Percentiles rank a stretch among this genome's conserved stretches.
phyloP scores from a whole-genome alignment of 2,797 vertebrate genomes.

The Ciconia nigra region DNA sequence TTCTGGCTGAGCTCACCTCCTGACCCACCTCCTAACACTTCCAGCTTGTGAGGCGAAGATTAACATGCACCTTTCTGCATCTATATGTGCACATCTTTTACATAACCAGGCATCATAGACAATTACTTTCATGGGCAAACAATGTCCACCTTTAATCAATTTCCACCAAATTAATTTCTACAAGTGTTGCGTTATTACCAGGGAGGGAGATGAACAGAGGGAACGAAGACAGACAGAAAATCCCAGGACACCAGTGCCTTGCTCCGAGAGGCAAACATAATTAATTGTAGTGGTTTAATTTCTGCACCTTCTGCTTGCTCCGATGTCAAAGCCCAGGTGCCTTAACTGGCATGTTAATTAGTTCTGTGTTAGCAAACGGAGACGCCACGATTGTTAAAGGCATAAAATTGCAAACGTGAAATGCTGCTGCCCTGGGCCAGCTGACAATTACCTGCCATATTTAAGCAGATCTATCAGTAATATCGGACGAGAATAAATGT shows the following conservation, averaged over 20 bases:
- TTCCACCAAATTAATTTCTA: slow-evolving; percentile 63
- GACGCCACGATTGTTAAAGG: background rate
- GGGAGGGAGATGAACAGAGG: slow-evolving; percentile 37
- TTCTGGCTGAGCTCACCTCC: background rate
- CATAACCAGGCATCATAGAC: background rate
- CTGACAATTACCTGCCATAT: background rate
- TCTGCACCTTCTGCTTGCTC: slow-evolving; percentile 22
- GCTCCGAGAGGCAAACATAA: slow-evolving; percentile 21
- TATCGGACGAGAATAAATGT: background rate
- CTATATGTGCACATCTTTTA: background rate
- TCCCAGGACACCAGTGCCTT: background rate
- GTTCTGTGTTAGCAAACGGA: background rate
- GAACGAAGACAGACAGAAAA: background rate
- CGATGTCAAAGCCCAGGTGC: slow-evolving; percentile 47
- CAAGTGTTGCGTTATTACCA: slow-evolving; percentile 25
- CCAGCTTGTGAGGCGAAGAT: background rate
- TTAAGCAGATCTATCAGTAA: background rate
- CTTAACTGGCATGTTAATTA: slow-evolving; percentile 52
- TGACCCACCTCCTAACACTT: background rate
- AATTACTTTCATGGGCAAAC: background rate
- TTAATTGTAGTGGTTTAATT: slow-evolving; percentile 67
- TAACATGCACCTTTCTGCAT: background rate
- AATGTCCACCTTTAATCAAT: slow-evolving; percentile 44
- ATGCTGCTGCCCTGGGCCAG: background rate
- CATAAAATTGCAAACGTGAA: background rate